phyloP scores from a whole-genome alignment of 37 sponge, comb jelly and placozoan genomes.

The Beroe forskalii region DNA sequence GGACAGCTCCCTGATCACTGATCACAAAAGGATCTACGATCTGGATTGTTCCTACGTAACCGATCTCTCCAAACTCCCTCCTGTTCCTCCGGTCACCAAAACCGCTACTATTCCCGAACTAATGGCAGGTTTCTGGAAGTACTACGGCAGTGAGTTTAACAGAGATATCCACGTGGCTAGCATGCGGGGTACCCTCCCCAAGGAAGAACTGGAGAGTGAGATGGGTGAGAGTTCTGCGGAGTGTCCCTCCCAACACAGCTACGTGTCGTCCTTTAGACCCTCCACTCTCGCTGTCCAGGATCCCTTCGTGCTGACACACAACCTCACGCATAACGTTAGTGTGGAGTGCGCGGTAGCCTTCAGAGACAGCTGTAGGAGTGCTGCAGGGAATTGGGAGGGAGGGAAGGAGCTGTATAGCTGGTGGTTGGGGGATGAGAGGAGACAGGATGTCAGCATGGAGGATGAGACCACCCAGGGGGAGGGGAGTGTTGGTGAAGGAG shows the following conservation, averaged over 20 bases:
- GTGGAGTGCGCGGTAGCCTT: slow-evolving; percentile 35
- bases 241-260: background rate
- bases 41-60: slow-evolving; percentile 55
- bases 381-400: background rate
- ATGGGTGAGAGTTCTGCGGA: background rate
- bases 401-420: background rate
- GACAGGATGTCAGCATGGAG: background rate
- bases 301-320: slow-evolving; percentile 44
- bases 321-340: slow-evolving; percentile 39
- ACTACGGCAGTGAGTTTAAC: slow-evolving; percentile 47
- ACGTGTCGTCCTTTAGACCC: slow-evolving; percentile 9
- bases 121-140: slow-evolving; percentile 47
- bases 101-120: background rate
- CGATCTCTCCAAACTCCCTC: slow-evolving; percentile 13
- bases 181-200: background rate
- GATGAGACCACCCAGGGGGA: background rate
- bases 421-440: slow-evolving; percentile 22
- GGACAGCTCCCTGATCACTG: slow-evolving; percentile 3
- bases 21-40: slow-evolving; percentile 25
- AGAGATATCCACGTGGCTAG: background rate
- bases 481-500: background rate
- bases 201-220: slow-evolving; percentile 3
- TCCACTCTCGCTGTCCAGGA: slow-evolving; percentile 48
- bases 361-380: slow-evolving; percentile 21
- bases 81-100: background rate